A percentile compares a stretch with the other conserved stretches of the same genome.
Evolutionary conservation across 2,888 invertebrate genomes (phyloP).

Genomic region (Archaeoteleia sp.): DNA sequence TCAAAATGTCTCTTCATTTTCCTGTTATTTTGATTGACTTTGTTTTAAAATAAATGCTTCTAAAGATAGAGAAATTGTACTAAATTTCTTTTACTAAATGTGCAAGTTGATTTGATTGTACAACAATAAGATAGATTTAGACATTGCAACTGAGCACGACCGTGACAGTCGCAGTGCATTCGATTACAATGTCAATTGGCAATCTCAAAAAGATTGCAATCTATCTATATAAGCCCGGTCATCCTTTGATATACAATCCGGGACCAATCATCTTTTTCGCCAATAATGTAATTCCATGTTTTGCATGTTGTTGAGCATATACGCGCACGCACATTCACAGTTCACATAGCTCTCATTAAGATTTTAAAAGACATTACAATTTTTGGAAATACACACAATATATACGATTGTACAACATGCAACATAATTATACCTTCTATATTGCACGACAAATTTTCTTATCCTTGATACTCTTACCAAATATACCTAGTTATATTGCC

Average conservation of each 20-base stretch:
- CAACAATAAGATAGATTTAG: constrained; percentile 37
- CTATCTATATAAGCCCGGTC: constrained; percentile 60
- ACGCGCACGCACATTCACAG: constrained; percentile 11
- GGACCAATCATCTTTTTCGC: constrained; percentile 67
- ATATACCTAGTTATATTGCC: constrained; percentile 1
- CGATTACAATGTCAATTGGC: constrained; percentile 53
- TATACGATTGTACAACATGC: no score
- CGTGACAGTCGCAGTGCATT: constrained; percentile 28
- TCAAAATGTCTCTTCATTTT: not conserved
- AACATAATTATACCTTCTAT: no score
- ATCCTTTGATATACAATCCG: constrained; percentile 64
- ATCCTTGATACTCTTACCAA: not conserved
- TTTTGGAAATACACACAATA: no score
- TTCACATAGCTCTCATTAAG: not conserved
- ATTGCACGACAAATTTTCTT: no score
- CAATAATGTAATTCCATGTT: constrained; percentile 56
- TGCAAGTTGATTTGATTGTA: constrained; percentile 1
- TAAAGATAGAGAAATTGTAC: no score
- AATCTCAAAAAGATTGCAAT: constrained; percentile 48
- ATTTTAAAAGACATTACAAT: not conserved
- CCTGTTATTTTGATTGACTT: not conserved
- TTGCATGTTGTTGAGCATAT: constrained; percentile 51
- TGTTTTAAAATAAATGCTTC: no score
- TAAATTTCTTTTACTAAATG: not conserved
- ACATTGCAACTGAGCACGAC: constrained; percentile 19